Evolutionary conservation across 2,113 vertebrate species (phyloP).

Genomic region (Eonycteris spelaea): DNA sequence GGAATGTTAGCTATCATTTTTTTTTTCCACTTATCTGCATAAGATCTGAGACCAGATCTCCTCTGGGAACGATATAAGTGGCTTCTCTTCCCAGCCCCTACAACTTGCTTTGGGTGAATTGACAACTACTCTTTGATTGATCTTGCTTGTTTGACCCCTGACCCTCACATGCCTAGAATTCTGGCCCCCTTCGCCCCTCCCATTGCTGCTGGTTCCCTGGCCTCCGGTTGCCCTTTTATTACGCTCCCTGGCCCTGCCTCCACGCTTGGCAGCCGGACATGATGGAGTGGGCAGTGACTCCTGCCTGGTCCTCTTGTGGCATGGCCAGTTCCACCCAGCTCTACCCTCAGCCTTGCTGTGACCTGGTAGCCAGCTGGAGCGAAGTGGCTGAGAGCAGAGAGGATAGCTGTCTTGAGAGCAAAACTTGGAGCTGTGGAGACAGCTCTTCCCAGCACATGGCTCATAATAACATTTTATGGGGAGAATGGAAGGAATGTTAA

Average conservation of each 20-base stretch:
- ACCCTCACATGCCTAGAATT: constrained; percentile 59
- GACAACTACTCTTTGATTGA: constrained; percentile 2
- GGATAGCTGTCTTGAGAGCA: not conserved
- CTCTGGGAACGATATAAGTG: not conserved
- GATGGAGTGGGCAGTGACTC: not conserved
- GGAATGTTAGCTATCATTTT: not conserved
- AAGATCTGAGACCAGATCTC: not conserved
- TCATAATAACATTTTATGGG: constrained; percentile 88
- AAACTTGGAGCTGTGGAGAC: not conserved
- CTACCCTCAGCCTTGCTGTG: not conserved
- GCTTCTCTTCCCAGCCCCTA: not conserved
- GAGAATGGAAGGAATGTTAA: constrained; percentile 85
- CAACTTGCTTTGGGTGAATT: not conserved
- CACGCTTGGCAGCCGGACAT: not conserved
- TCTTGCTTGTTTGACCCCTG: constrained; percentile 44
- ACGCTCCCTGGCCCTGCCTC: not conserved
- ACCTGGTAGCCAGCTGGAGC: not conserved
- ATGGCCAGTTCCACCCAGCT: not conserved
- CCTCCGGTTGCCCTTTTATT: constrained; percentile 44
- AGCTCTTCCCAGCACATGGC: constrained; percentile 84
- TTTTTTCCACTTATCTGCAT: not conserved
- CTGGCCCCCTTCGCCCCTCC: not conserved
- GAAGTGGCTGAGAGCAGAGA: not conserved
- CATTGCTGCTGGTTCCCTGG: not conserved
- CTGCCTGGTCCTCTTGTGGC: not conserved